Evolutionary conservation across 2,888 invertebrate genomes (phyloP).

Genomic region (Dicyrtoma fusca): DNA sequence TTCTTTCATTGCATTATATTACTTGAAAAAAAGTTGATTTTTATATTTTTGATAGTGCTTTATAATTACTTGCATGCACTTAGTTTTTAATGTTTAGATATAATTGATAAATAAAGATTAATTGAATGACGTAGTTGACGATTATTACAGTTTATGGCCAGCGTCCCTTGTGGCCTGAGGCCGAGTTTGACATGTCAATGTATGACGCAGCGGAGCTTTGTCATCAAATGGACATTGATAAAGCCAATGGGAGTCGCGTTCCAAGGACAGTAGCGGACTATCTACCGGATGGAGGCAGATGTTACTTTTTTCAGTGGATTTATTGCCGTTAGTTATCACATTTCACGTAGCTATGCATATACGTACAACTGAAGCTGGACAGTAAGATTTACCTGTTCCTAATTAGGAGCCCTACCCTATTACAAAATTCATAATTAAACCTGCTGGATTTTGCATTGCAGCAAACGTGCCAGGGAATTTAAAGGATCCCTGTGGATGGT

Average conservation of each 20-base stretch:
- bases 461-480: conserved; percentile 11
- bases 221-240: conserved; percentile 9
- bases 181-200: conserved; percentile 27
- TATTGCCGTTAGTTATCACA: conserved; percentile 26
- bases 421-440: too few species aligned
- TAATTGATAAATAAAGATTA: too few species aligned
- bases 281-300: neutral
- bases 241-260: neutral
- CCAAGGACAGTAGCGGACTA: neutral
- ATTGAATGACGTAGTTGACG: too few species aligned
- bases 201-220: conserved; percentile 21
- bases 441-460: too few species aligned
- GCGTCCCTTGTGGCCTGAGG: neutral
- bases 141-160: neutral
- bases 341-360: neutral
- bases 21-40: too few species aligned
- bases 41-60: too few species aligned
- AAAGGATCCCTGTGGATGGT: conserved; percentile 28
- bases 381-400: too few species aligned
- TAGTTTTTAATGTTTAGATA: too few species aligned
- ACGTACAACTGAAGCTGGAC: too few species aligned
- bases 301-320: conserved; percentile 33
- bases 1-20: too few species aligned
- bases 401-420: too few species aligned
- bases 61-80: too few species aligned